phyloP scores from a whole-genome alignment of 2,113 vertebrate genomes.

The Excalfactoria chinensis region DNA sequence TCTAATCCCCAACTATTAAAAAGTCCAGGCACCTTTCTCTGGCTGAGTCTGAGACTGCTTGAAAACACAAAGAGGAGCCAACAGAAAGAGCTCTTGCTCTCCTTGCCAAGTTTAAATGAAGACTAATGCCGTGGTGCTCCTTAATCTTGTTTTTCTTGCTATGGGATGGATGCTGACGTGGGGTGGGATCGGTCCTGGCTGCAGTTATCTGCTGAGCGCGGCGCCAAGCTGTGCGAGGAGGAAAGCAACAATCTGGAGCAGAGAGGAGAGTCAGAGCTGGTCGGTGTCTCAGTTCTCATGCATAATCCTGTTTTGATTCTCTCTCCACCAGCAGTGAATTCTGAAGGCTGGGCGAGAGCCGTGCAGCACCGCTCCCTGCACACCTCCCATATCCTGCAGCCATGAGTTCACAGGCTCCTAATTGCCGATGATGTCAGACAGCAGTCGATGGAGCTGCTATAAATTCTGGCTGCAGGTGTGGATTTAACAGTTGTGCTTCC shows the following conservation, averaged over 20 bases:
- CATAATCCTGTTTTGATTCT: background rate
- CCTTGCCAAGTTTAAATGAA: conserved; percentile 63
- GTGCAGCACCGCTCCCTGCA: background rate
- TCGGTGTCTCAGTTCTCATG: background rate
- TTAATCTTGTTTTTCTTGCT: conserved; percentile 64
- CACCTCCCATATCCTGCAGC: conserved; percentile 61
- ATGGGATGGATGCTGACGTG: conserved; percentile 22
- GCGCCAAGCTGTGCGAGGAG: background rate
- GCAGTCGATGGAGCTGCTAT: conserved; percentile 57
- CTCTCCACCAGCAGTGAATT: background rate
- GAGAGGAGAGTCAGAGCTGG: background rate
- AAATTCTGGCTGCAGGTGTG: conserved; percentile 72
- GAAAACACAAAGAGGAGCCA: conserved; percentile 40
- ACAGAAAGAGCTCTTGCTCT: conserved; percentile 17
- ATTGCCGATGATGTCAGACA: conserved; percentile 66
- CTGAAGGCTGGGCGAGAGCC: background rate
- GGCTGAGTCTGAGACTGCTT: conserved; percentile 26
- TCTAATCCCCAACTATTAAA: conserved; percentile 69
- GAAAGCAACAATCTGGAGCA: background rate
- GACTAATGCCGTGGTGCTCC: conserved; percentile 31
- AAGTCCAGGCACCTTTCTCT: conserved; percentile 69
- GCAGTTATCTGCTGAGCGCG: conserved; percentile 48
- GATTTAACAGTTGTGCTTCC: conserved; percentile 66
- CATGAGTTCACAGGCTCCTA: conserved; percentile 59
- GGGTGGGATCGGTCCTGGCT: conserved; percentile 23